Evolutionary conservation across 2,888 invertebrate species (phyloP), one percentile per base, ranked within the genome.

Genomic region (Euzophera pinguis): DNA sequence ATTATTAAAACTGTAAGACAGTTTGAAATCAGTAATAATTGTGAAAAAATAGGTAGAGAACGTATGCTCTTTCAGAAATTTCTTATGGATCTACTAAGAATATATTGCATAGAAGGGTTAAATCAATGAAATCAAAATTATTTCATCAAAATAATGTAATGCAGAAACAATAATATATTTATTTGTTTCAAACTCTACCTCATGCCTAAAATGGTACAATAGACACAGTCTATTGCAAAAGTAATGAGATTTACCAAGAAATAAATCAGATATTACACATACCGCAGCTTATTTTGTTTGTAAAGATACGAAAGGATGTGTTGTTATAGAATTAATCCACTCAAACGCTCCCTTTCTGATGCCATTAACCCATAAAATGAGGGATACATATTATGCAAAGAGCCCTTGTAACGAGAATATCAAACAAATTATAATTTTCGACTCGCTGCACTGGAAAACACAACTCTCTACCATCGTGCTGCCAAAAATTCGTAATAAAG

Each of bases 391-490:
- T 22, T 38, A 45, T 45, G 35, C 8, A 43, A 43, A 51, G 43
- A 22, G 34, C 43, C 32, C 32, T 41, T 50, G 35, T 37, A 43
- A 51, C 27, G 29, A 43, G 43, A 55, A 57, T 70, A 65, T 69
- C 64, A 67, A 71, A 69, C 65, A 61, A 55, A 61, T 64, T 60
- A 53, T 55, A 50, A 54, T 55, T 57, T 64, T 58, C 61, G 51
- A 52, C 49, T 54, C 69, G 54, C 48, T 67, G 68, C 65, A 47
- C 69, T 55, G 71, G 67, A 69, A 71, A 67, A 67, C 60, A 57
- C 52, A 57, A 51, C 52, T 58, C 38, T 22, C 9, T 32, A 14
- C 16, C 45, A 45, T 10, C 6, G 10, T 14, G 45, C 16, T 32
- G 32, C 45, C 45, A 45, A 45, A 45, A 45, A 45, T 32, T 32